Evolutionary conservation across 2,888 invertebrate species (phyloP), one percentile per base, ranked within the genome.

Genomic region (Gryllus longicercus): DNA sequence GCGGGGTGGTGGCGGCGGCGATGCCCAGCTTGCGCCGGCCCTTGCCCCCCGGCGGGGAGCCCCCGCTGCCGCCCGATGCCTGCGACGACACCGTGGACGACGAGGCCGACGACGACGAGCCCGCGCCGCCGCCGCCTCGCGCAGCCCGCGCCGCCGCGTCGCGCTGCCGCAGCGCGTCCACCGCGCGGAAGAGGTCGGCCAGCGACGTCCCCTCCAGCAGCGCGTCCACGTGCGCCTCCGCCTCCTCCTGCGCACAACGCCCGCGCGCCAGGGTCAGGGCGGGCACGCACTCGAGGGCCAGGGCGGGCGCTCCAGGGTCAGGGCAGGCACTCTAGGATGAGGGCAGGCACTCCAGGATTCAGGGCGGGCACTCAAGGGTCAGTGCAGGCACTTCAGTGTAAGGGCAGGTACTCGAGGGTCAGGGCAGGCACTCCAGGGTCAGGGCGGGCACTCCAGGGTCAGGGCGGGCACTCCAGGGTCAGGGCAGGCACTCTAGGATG

Each of bases 141-240:
- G 14, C 16, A 2, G 63, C 63, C 14, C 63, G 63, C 3, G 63
- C 63, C 63, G n/a, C 75, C n/a, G 75, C 88, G 0, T 89, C 88
- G 78, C 88, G 86, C 0, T 89, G 87, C 83, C 91, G 91, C 50
- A 95, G 88, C n/a, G 92, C 91, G 77, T 94, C 93, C 78, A 96
- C 87, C 0, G 94, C 95, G 80, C 95, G 89, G 50, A 96, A 89
- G 79, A 96, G 90, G 87, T 96, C 95, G 1, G 95, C 95, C 18
- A 96, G 90, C 38, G 95, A 94, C 0, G 95, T 95, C 84, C 94
- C 92, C 86, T 95, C 95, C 80, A 95, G 87, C 16, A 95, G 51
- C 16, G 80, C 81, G 38, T 80, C 78, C 51, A 81, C 78, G 79
- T 80, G 74, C 63, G 63, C 63, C 63, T 63, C 63, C n/a, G 63